These are phyloP conservation scores for Paramormyrops kingsleyae DNA, from an alignment of 2,113 vertebrate species.

Conservation along the genomic window DNA sequence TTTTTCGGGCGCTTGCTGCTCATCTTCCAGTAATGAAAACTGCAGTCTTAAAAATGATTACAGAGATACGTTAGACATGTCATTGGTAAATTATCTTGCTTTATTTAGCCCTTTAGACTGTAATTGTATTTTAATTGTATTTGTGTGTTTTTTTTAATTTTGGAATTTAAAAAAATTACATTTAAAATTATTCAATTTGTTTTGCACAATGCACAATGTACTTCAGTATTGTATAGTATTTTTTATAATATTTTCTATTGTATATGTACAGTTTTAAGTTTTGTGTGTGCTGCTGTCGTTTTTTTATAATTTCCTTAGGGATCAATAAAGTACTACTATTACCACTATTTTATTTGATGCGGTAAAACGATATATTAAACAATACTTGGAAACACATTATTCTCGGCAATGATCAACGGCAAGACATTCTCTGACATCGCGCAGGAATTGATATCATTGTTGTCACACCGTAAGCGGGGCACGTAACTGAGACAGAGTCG, in stretches of 20 bases:
- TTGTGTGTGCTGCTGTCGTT: no score
- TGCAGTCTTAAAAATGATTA: conserved; percentile 49
- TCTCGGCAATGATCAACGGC: not conserved
- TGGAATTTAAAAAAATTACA: no score
- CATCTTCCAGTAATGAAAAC: conserved; percentile 42
- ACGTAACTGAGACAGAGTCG: no score
- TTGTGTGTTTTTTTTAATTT: not conserved
- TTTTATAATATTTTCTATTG: not conserved
- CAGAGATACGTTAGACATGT: not conserved
- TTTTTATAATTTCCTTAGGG: no score
- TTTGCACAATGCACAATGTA: not conserved
- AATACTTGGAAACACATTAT: not conserved
- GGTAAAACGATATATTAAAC: not conserved
- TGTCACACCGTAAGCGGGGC: no score
- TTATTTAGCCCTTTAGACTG: not conserved
- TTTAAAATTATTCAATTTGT: no score
- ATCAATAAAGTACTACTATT: not conserved
- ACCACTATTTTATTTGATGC: not conserved
- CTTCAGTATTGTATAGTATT: not conserved
- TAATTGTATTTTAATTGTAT: not conserved
- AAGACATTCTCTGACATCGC: not conserved
- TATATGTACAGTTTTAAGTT: not conserved
- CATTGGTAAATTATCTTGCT: not conserved
- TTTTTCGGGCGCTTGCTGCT: conserved; percentile 36
- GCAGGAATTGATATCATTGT: not conserved